Evolutionary conservation across 2,113 vertebrate species (phyloP), one percentile per base, ranked within the genome.

Genomic region (Aegotheles bennettii): DNA sequence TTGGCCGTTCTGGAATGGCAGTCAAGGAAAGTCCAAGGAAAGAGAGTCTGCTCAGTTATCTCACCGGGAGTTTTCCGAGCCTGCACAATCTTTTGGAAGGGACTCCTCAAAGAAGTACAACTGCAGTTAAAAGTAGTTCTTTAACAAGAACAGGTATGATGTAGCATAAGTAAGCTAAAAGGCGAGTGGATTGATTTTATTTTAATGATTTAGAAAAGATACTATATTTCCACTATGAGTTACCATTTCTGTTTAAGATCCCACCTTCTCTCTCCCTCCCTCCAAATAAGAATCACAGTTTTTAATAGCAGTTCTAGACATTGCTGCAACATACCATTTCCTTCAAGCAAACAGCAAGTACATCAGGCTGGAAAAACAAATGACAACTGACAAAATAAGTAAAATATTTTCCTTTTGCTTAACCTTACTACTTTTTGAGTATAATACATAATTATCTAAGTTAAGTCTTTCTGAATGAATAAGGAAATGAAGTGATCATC

Each of bases 1-100:
- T 98, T 56, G 98, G 98, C 91, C 98, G 99, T 13, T 95, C 93
- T 1, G 99, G 98, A 53, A 79, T 98, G 92, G 97, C 98, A 4
- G 97, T 98, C 65, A 99, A 98, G 97, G 99, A 99, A 95, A 99
- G 99, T 63, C 99, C 99, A 48, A 97, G 99, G 64, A 99, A 99
- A 84, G 99, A 99, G 95, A 99, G 99, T 82, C 98, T 99, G 47
- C 98, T 99, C 87, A 99, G 99, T 96, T 99, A 99, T 92, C 98
- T 99, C 80, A 99, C 99, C 2, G 99, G 99, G 90, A 99, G 99
- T 83, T 99, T 99, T 86, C 98, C 99, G 28, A 99, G 99, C 77
- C 96, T 99, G 84, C 99, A 99, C 97, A 99, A 99, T 96, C 98
- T 99, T 57, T 96, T 99, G 96, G 99, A 99, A 96, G 98, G 99